Evolutionary conservation across 1,140 invertebrate genomes (phyloP).

Genomic region (Melipona quadrifasciata): DNA sequence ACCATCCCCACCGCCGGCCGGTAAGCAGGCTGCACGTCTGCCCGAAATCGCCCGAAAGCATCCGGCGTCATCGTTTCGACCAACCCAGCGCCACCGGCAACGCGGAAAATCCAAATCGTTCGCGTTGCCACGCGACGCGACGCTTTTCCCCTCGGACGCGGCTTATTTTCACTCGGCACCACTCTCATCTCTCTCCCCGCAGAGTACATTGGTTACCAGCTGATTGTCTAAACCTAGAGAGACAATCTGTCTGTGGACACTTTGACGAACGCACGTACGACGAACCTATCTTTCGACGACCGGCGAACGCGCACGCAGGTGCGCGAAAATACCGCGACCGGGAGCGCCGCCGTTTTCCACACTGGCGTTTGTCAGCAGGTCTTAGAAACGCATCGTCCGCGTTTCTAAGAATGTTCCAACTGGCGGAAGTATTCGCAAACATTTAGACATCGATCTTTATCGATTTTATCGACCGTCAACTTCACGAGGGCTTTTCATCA

Average conservation of each 20-base stretch:
- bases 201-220: not conserved
- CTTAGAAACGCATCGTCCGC: not conserved
- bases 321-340: not conserved
- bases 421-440: not conserved
- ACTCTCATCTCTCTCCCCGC: not conserved
- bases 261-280: not conserved
- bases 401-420: not conserved
- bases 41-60: conserved; percentile 58
- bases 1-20: conserved; percentile 2
- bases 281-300: not conserved
- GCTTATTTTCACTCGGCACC: not conserved
- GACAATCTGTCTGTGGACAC: not conserved
- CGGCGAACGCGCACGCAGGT: not conserved
- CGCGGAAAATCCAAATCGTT: conserved; percentile 23
- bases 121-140: not conserved
- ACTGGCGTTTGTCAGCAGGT: not conserved
- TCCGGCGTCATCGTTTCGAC: conserved; percentile 14
- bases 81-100: conserved; percentile 9
- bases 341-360: not conserved
- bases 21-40: conserved; percentile 21
- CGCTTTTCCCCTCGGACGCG: not conserved
- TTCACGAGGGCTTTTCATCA: no score
- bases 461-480: no score
- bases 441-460: not conserved
- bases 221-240: not conserved